phyloP scores from a whole-genome alignment of 1,140 invertebrate genomes.

The Hylaeus volcanicus region DNA sequence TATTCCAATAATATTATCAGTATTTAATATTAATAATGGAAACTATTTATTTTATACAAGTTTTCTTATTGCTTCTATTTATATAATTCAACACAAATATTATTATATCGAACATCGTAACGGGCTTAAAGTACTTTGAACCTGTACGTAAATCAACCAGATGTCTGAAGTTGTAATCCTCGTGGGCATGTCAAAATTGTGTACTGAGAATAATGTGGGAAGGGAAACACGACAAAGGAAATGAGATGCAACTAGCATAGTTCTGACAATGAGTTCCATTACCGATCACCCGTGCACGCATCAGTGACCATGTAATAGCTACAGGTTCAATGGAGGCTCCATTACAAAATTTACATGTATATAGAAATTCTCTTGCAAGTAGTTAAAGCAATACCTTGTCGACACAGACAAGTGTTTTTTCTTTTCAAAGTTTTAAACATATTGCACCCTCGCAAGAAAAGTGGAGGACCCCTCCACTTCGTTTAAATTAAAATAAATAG shows the following conservation, averaged over 20 bases:
- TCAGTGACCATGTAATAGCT: not conserved
- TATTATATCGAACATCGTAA: constrained; percentile 24
- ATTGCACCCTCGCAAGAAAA: too few relatives aligned
- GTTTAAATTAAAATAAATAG: too few relatives aligned
- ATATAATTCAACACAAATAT: not conserved
- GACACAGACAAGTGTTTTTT: too few relatives aligned
- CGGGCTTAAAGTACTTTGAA: constrained; percentile 46
- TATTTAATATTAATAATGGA: too few relatives aligned
- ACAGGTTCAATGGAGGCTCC: not conserved
- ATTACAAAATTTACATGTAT: constrained; percentile 4
- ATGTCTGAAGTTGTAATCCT: constrained; percentile 34
- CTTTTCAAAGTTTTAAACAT: too few relatives aligned
- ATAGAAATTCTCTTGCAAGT: not conserved
- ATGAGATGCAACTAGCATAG: constrained; percentile 21
- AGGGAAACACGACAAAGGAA: constrained; percentile 40
- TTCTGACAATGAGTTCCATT: not conserved
- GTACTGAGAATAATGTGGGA: constrained; percentile 45
- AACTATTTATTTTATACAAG: too few relatives aligned
- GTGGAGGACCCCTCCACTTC: too few relatives aligned
- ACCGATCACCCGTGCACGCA: not conserved
- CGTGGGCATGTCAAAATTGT: constrained; percentile 30
- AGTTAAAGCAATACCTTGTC: too few relatives aligned
- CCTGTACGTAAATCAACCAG: not conserved
- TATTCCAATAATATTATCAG: too few relatives aligned
- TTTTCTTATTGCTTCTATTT: too few relatives aligned